Base-by-base conservation (phyloP, 2,113 vertebrate species). In the Bombycilla garrulus region DNA sequence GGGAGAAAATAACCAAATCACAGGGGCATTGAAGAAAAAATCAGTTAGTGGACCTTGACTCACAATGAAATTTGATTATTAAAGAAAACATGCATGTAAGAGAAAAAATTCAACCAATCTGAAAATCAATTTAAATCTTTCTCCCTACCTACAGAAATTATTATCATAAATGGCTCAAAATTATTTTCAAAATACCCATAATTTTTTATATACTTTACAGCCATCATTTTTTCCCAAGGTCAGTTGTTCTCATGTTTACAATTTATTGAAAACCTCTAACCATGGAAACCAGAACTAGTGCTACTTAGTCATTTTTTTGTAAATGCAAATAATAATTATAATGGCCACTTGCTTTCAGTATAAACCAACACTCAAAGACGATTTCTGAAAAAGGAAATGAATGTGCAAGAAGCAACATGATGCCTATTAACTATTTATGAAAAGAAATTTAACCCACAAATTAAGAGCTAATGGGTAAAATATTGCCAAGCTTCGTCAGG, bases 371-470 rank as follows among this genome's bases (percentile, higher is more conserved):
- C 56, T 56, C 42, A 90, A 92, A 81, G 77, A 94, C 11, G 10
- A 86, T 81, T 92, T 95, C 87, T 88, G 90, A 90, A 86, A 92
- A 72, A 92, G 91, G 86, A 90, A 97, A 72, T 92, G 50, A 95
- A 94, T 76, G 90, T 94, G 77, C 78, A 95, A 91, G 79, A 92
- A 86, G 91, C 3, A 81, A 79, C 28, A 64, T 48, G 60, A 73
- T 81, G 40, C 45, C 50, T 89, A 96, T 95, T 93, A 97, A 93
- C 50, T 96, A 96, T 94, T 96, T 94, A 96, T 95, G 92, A 96
- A 81, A 88, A 92, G 58, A 92, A 96, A 83, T 81, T 88, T 94
- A 95, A 94, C 64, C 71, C 71, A 90, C 70, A 95, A 95, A 96
- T 92, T 81, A 95, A 91, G 78, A 96, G 50, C 91, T 95, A 97